These are phyloP conservation scores for Notodonta dromedarius DNA, from an alignment of 2,888 invertebrate genomes.

Conservation along the genomic window DNA sequence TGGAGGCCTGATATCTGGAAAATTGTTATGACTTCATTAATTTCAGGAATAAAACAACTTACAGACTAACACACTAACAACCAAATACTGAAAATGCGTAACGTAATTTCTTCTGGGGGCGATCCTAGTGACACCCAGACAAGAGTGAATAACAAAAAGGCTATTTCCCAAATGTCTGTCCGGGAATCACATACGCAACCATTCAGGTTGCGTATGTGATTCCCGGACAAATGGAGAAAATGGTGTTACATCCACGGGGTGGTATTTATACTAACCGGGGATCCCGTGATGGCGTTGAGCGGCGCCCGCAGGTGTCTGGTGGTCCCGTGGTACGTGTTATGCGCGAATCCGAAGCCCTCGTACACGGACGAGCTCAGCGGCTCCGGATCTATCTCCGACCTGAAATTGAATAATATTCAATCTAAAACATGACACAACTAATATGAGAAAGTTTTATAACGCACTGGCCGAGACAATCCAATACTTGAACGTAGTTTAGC, in stretches of 20 bases:
- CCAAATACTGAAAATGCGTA: no score
- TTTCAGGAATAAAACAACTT: not conserved
- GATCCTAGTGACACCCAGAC: no score
- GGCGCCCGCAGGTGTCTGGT: conserved; percentile 89
- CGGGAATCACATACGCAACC: no score
- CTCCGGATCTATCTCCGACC: conserved; percentile 66
- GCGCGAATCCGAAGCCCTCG: conserved; percentile 85
- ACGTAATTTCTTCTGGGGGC: no score
- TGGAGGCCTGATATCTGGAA: conserved; percentile 75
- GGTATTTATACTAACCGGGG: conserved; percentile 23
- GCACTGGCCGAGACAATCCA: no score
- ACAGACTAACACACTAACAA: not conserved
- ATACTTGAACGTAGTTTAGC: no score
- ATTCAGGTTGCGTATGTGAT: no score
- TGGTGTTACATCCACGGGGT: not conserved
- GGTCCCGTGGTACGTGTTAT: conserved; percentile 96
- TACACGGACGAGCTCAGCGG: conserved; percentile 57
- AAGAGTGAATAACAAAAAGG: not conserved
- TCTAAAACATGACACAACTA: no score
- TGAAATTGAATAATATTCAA: conserved; percentile 37
- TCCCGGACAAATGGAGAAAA: no score
- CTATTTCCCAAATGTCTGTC: not conserved
- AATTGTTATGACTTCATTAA: conserved; percentile 12
- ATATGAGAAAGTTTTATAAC: no score
- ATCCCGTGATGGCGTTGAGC: conserved; percentile 81